A percentile compares a stretch with the other conserved stretches of the same genome.
Conservation (phyloP, 2,888 invertebrate genomes). For the Abrostola triplasia region DNA sequence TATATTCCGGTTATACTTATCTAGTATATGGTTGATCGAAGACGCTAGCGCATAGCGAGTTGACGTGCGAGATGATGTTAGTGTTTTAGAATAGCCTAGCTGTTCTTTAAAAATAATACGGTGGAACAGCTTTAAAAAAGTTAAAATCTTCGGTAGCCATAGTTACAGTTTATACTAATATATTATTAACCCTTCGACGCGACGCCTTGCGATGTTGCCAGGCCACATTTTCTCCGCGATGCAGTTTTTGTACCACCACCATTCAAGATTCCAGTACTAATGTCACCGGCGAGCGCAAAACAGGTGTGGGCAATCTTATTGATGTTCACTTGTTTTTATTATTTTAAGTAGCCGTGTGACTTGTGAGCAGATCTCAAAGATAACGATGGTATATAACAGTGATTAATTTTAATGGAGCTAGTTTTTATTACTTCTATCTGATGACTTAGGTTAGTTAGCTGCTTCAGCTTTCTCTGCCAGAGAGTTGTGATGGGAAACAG, state of each 20-base stretch:
- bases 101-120: too few species aligned
- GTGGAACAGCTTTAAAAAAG: too few species aligned
- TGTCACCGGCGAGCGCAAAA: conserved; percentile 21
- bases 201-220: conserved; percentile 32
- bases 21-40: too few species aligned
- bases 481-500: too few species aligned
- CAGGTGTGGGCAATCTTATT: conserved; percentile 39
- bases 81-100: too few species aligned
- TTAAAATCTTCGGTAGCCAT: conserved; percentile 7
- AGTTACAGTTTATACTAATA: conserved; percentile 18
- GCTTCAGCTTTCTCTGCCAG: neutral
- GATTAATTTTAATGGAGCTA: neutral
- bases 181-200: conserved; percentile 25
- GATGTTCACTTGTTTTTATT: conserved; percentile 24
- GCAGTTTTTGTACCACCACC: conserved; percentile 37
- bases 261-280: conserved; percentile 45
- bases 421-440: neutral
- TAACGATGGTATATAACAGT: conserved; percentile 1
- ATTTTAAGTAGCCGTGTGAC: neutral
- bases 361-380: conserved; percentile 14
- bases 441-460: neutral
- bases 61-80: too few species aligned
- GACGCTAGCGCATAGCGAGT: too few species aligned
- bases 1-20: too few species aligned
- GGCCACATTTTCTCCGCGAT: conserved; percentile 32